A percentile compares a stretch with the other conserved stretches of the same genome.
These are phyloP conservation scores for Gymnopithys bicolor DNA, from an alignment of 2,797 vertebrate genomes.

Conservation along the genomic window DNA sequence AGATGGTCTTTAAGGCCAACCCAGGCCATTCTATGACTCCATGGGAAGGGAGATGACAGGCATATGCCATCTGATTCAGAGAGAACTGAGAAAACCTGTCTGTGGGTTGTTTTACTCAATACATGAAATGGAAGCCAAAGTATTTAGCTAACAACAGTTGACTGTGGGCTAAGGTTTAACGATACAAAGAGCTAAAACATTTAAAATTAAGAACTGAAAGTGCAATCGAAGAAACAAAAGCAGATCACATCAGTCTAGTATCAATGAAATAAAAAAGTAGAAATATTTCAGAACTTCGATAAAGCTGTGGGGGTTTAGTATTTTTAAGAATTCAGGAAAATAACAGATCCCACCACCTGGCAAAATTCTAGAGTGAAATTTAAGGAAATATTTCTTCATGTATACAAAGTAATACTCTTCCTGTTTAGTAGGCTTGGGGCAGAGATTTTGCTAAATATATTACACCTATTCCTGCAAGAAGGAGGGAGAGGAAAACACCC, in stretches of 20 bases:
- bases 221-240: not conserved
- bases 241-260: no score
- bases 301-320: not conserved
- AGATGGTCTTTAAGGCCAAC: accelerated
- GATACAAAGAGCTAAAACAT: not conserved
- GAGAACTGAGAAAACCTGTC: not conserved
- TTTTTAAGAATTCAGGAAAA: not conserved
- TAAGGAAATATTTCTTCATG: not conserved
- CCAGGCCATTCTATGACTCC: not conserved
- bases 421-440: not conserved
- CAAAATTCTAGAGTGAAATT: not conserved
- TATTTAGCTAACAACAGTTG: not conserved
- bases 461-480: not conserved
- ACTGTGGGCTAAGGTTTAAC: not conserved
- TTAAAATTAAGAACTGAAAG: not conserved
- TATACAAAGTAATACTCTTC: not conserved
- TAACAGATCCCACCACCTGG: not conserved
- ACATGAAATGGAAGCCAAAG: not conserved
- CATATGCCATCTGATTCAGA: not conserved
- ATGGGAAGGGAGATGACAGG: not conserved
- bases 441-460: not conserved
- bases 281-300: not conserved
- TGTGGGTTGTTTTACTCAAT: not conserved
- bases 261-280: not conserved
- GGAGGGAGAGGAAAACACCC: not conserved